Percentiles rank a stretch among this genome's conserved stretches.
Conservation (phyloP, 2,797 vertebrate genomes). For the Eupleurogrammus muticus region DNA sequence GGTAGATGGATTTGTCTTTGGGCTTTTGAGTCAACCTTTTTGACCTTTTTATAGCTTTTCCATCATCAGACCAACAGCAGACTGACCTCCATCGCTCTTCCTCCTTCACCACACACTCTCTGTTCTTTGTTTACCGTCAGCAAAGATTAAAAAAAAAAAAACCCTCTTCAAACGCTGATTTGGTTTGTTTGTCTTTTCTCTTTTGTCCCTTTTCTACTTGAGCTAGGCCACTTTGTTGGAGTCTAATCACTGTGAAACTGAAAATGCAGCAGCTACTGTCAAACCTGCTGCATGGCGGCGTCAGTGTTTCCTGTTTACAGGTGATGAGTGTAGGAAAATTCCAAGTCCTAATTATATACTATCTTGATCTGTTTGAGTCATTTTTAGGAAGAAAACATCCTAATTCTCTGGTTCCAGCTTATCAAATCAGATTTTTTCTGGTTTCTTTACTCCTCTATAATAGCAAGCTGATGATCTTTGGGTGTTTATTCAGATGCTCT, state of each 20-base stretch:
- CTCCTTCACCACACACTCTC: slow-evolving; percentile 19
- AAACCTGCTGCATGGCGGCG: background rate
- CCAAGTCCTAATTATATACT: no score
- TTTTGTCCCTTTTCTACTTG: slow-evolving; percentile 19
- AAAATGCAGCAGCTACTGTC: background rate
- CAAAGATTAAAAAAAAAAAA: slow-evolving; percentile 50
- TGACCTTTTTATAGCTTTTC: slow-evolving; percentile 7
- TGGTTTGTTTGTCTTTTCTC: slow-evolving; percentile 46
- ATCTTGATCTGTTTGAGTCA: no score
- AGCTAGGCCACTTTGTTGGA: slow-evolving; percentile 36
- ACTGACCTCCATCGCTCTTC: slow-evolving; percentile 11
- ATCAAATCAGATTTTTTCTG: no score
- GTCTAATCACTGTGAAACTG: slow-evolving; percentile 47
- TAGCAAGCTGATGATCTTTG: no score
- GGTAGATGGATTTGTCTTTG: slow-evolving; percentile 10
- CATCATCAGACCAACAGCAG: slow-evolving; percentile 27
- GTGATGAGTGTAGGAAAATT: background rate
- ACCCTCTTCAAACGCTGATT: slow-evolving; percentile 25
- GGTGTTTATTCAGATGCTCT: background rate
- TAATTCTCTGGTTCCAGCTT: no score
- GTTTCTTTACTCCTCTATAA: no score
- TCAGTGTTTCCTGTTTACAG: slow-evolving; percentile 20
- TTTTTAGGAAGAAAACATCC: no score
- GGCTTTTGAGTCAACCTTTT: slow-evolving; percentile 40
- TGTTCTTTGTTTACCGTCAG: slow-evolving; percentile 60